These are phyloP conservation scores for Sebastes fasciatus DNA, from an alignment of 2,113 vertebrate genomes.

Conservation along the genomic window DNA sequence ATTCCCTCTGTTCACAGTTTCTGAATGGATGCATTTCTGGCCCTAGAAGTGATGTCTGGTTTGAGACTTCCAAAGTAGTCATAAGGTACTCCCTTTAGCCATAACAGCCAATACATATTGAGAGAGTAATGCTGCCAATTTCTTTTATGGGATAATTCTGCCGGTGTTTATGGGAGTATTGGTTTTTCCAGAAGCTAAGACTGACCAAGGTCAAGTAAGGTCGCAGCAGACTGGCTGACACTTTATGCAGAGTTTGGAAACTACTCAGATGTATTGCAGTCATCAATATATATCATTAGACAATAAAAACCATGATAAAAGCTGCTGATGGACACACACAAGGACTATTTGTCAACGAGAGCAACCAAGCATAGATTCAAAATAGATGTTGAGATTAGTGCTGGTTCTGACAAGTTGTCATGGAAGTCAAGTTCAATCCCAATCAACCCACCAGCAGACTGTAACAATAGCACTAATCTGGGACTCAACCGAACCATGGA, in stretches of 20 bases:
- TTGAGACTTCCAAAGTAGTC: constrained; percentile 53
- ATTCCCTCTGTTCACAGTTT: constrained; percentile 31
- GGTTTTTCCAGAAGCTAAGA: constrained; percentile 21
- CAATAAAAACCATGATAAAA: constrained; percentile 44
- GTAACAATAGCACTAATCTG: constrained; percentile 78
- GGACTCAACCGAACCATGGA: constrained; percentile 66
- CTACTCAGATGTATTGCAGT: constrained; percentile 2
- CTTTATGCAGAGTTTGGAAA: constrained; percentile 11
- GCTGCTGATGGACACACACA: constrained; percentile 14
- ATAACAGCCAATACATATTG: constrained; percentile 42
- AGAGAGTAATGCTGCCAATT: constrained; percentile 30
- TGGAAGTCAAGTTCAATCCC: constrained; percentile 70
- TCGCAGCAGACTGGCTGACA: constrained; percentile 33
- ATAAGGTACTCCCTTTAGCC: constrained; percentile 26
- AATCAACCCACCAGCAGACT: constrained; percentile 72
- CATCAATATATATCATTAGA: constrained; percentile 26
- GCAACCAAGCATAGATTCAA: constrained; percentile 54
- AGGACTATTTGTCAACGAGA: constrained; percentile 32
- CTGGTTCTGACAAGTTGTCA: constrained; percentile 70
- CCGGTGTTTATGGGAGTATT: constrained; percentile 42
- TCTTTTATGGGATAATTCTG: constrained; percentile 49
- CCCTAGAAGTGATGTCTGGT: constrained; percentile 47
- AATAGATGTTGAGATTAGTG: constrained; percentile 72
- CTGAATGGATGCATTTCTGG: constrained; percentile 52
- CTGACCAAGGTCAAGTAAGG: constrained; percentile 37